Evolutionary conservation across 1,140 invertebrate species (phyloP), one percentile per base, ranked within the genome.

Genomic region (Conus betulinus): DNA sequence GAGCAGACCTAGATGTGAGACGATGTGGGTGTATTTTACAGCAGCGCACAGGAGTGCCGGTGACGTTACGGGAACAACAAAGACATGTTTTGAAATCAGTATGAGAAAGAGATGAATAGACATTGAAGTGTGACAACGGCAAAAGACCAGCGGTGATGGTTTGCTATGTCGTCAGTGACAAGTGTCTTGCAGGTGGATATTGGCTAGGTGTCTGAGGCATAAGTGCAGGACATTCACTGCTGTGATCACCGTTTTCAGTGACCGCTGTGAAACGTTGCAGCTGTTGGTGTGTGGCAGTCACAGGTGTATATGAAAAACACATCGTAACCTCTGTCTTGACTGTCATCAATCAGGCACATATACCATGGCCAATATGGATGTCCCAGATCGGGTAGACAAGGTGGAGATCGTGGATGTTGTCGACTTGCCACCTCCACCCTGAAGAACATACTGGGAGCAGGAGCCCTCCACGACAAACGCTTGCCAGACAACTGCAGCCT

Each of bases 331-430:
- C 67, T 23, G 67, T 6, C 20, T 71, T 71, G 17, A n/a, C 23
- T n/a, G 67, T 71, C 17, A 20, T 71, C 23, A 6, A 71, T 1
- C 20, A 71, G 67, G 67, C 67, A 13, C 17, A 20, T 20, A 71
- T 63, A 63, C 67, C 11, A 87, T 87, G 85, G 85, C 67, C 51
- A 52, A 23, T 5, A n/a, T 6, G 2, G 85, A 57, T 13, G 11
- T 78, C 17, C 63, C 76, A 17, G 85, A 87, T 11, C 76, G 79
- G 71, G 63, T 86, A 39, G 85, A 85, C 57, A 85, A 74, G 63
- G 85, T 78, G 23, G 85, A 57, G 67, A 78, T 79, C 23, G 52
- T 78, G 20, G 53, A 25, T 2, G 15, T 87, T 6, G n/a, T 78
- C 20, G 25, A 55, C n/a, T 15, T 74, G 51, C 39, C 39, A 87